Conservation (phyloP, 1,140 invertebrate genomes). For the Diprion similis region DNA sequence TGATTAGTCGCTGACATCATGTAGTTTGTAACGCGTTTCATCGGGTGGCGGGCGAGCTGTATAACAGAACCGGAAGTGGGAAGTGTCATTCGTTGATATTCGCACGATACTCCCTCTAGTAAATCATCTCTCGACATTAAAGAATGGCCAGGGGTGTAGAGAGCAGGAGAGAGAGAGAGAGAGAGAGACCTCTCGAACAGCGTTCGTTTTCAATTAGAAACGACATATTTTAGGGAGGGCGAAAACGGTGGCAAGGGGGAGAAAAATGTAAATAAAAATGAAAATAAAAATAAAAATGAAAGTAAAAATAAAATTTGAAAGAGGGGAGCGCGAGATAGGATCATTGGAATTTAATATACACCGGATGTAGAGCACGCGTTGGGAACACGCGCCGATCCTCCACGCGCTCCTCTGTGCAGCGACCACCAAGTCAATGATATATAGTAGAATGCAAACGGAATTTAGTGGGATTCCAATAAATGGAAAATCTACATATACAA, state of each 20-base stretch:
- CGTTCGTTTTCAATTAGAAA: neutral
- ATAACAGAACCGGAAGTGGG: too few relatives aligned
- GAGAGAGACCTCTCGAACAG: too few relatives aligned
- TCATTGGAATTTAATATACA: constrained; percentile 3
- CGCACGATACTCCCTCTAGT: too few relatives aligned
- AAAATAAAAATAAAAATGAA: neutral
- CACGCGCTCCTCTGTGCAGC: neutral
- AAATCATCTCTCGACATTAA: too few relatives aligned
- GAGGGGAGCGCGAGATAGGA: neutral
- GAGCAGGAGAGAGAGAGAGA: too few relatives aligned
- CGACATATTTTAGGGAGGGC: neutral
- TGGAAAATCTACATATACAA: neutral
- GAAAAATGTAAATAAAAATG: neutral
- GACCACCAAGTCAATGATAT: neutral
- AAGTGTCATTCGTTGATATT: too few relatives aligned
- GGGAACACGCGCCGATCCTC: neutral
- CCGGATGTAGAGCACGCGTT: constrained; percentile 1
- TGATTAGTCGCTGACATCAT: too few relatives aligned
- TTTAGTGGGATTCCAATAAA: neutral
- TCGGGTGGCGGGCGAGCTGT: too few relatives aligned
- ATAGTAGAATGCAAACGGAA: neutral
- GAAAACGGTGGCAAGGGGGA: too few relatives aligned
- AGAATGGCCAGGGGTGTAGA: too few relatives aligned
- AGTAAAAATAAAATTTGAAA: neutral
- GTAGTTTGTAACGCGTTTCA: too few relatives aligned